Percentiles rank a stretch among this genome's conserved stretches.
Conservation (phyloP, 2,113 vertebrate species). For the Casuarius casuarius region DNA sequence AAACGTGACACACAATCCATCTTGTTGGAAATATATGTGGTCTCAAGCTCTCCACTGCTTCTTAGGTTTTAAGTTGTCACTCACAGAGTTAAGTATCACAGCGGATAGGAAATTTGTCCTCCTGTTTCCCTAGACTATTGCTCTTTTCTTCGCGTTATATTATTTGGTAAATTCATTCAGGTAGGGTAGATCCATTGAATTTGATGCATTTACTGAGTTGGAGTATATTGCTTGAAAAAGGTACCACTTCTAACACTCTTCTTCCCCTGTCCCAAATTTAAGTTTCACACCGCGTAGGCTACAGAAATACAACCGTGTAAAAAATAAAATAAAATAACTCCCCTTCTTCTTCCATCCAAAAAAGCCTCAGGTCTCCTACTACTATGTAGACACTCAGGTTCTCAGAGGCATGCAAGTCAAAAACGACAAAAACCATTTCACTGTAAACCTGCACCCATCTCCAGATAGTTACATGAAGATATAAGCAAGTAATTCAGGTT, state of each 20-base stretch:
- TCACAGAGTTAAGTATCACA: conserved; percentile 51
- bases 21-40: neutral
- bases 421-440: neutral
- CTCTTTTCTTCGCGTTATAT: neutral
- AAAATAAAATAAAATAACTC: neutral
- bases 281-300: neutral
- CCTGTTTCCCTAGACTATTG: neutral
- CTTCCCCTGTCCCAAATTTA: neutral
- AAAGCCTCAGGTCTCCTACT: neutral
- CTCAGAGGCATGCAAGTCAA: fast-evolving
- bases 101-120: conserved; percentile 4
- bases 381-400: too few relatives aligned
- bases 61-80: neutral
- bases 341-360: neutral
- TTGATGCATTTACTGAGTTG: conserved; percentile 55
- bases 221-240: neutral
- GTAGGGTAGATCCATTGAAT: conserved; percentile 65
- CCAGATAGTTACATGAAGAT: neutral
- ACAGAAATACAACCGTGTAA: neutral
- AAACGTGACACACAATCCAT: neutral
- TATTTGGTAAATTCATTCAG: conserved; percentile 65
- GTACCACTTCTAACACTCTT: too few relatives aligned
- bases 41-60: neutral
- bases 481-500: neutral
- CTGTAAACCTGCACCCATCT: neutral